phyloP scores from a whole-genome alignment of 2,888 invertebrate genomes.

The Linnaemya tessellans region DNA sequence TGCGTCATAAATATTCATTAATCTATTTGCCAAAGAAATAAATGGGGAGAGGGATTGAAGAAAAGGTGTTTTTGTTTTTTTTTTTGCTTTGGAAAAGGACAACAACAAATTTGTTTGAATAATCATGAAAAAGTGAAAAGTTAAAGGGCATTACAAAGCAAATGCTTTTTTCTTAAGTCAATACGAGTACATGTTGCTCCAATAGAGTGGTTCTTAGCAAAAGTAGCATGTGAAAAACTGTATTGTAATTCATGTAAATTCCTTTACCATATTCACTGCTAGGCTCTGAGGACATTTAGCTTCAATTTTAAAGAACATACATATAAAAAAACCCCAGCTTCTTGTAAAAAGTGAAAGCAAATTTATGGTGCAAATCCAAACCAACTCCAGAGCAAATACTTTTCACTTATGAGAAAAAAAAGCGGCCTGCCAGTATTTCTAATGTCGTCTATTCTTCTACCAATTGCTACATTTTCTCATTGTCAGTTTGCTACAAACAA shows the following conservation, averaged over 20 bases:
- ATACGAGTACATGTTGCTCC: neutral
- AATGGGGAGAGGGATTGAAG: too few relatives aligned
- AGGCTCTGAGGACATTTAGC: neutral
- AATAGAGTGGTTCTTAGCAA: neutral
- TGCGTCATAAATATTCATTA: conserved; percentile 53
- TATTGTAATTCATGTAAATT: neutral
- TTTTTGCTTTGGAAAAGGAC: neutral
- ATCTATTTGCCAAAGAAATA: neutral
- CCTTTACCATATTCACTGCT: neutral
- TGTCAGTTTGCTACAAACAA: neutral
- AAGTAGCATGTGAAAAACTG: neutral
- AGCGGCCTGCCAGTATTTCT: neutral
- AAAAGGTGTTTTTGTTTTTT: neutral
- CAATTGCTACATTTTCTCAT: neutral
- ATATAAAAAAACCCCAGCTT: neutral
- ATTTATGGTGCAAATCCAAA: neutral
- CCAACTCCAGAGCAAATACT: neutral
- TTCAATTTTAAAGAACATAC: neutral
- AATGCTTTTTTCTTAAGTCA: neutral
- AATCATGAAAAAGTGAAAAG: neutral
- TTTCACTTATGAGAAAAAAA: neutral
- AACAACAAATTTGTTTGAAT: neutral
- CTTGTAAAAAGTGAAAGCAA: neutral
- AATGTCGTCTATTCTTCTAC: neutral
- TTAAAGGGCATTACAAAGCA: neutral